Percentiles rank a stretch among this genome's conserved stretches.
phyloP scores from a whole-genome alignment of 1,140 invertebrate genomes.

The Drosophila tropicalis region DNA sequence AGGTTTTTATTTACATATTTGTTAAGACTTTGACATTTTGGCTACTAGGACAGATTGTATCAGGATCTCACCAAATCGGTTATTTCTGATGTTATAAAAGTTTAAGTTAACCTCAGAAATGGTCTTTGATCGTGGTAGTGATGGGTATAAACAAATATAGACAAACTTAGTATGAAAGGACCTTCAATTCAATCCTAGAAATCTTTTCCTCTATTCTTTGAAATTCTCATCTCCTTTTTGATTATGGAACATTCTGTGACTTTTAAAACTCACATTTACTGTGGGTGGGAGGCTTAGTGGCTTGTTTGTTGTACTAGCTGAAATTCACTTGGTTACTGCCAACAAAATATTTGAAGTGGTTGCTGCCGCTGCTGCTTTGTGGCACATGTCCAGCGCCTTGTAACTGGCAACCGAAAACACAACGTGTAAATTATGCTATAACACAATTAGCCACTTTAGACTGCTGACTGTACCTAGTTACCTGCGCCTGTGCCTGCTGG shows the following conservation, averaged over 20 bases:
- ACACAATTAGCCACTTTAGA: conserved; percentile 81
- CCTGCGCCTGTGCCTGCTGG: conserved; percentile 27
- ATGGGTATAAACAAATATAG: too few relatives aligned
- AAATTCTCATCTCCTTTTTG: not conserved
- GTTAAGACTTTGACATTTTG: too few relatives aligned
- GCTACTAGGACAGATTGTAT: too few relatives aligned
- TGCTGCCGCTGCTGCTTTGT: conserved; percentile 41
- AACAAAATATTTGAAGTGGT: conserved; percentile 61
- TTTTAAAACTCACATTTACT: not conserved
- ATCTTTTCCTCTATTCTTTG: too few relatives aligned
- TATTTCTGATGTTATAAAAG: too few relatives aligned
- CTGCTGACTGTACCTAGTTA: conserved; percentile 52
- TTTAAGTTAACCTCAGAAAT: too few relatives aligned
- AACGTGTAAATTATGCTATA: conserved; percentile 81
- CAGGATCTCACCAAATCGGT: too few relatives aligned
- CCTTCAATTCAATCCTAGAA: too few relatives aligned
- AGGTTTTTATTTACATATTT: too few relatives aligned
- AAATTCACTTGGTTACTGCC: conserved; percentile 37
- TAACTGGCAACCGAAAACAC: conserved; percentile 74
- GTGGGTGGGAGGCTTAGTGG: not conserved
- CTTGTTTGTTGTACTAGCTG: conserved; percentile 29
- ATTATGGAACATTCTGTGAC: not conserved
- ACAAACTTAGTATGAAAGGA: too few relatives aligned
- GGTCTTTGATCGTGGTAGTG: too few relatives aligned
- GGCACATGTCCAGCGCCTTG: conserved; percentile 74